These are phyloP conservation scores for Heliothis subflexa DNA, from an alignment of 1,140 invertebrate genomes.

Conservation along the genomic window DNA sequence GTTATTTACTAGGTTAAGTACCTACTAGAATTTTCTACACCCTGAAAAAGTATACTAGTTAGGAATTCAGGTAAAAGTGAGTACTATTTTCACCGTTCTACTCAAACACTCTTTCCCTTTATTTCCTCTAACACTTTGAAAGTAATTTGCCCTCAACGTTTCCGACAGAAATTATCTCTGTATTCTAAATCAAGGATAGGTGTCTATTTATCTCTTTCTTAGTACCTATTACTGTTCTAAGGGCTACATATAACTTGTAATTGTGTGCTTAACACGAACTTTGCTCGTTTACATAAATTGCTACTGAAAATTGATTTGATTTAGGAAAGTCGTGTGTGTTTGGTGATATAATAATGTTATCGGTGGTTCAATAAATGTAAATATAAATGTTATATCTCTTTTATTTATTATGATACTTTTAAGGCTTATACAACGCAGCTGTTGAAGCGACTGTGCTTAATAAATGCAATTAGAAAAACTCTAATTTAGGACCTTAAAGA, in stretches of 20 bases:
- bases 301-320: constrained; percentile 33
- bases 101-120: neutral
- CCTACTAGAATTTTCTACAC: no score
- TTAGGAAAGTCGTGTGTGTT: constrained; percentile 13
- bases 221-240: constrained; percentile 38
- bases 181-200: constrained; percentile 39
- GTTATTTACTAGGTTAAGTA: no score
- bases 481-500: no score
- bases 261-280: constrained; percentile 35
- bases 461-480: no score
- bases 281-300: constrained; percentile 41
- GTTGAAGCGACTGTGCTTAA: no score
- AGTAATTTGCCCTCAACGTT: constrained; percentile 15
- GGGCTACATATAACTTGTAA: constrained; percentile 36
- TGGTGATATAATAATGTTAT: neutral
- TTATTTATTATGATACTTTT: no score
- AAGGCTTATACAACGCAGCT: no score
- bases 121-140: constrained; percentile 6
- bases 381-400: neutral
- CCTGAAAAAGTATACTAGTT: no score
- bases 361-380: neutral
- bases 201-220: constrained; percentile 44
- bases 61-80: neutral
- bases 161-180: constrained; percentile 19
- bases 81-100: neutral